Conservation (phyloP, 2,888 invertebrate genomes). For the Sphecodes monilicornis region DNA sequence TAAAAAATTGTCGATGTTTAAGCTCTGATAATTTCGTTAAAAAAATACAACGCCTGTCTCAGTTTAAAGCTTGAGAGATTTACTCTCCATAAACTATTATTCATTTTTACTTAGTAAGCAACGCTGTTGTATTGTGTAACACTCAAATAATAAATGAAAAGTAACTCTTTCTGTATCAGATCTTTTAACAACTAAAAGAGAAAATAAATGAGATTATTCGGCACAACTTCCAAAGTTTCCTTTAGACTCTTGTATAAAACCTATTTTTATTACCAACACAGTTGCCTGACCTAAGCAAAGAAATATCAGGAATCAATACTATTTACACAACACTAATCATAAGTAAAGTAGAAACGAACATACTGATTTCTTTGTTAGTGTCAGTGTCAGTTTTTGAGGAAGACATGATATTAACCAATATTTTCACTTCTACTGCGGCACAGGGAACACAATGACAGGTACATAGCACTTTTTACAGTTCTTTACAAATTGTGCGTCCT, state of each 20-base stretch:
- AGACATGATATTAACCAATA: slow-evolving; percentile 73
- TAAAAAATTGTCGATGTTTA: too few species aligned
- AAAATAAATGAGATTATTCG: too few species aligned
- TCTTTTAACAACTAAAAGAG: too few species aligned
- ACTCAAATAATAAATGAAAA: too few species aligned
- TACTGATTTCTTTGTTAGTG: slow-evolving; percentile 24
- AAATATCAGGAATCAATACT: background rate
- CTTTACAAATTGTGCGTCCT: slow-evolving; percentile 13
- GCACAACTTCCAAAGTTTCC: background rate
- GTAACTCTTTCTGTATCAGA: too few species aligned
- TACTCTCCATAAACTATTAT: too few species aligned
- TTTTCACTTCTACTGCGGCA: slow-evolving; percentile 79
- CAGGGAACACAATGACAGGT: slow-evolving; percentile 81
- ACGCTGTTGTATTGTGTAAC: too few species aligned
- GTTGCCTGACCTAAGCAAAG: background rate
- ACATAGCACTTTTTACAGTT: slow-evolving; percentile 61
- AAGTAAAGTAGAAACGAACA: background rate
- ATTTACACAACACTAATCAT: background rate
- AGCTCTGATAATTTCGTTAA: too few species aligned
- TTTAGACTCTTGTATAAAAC: background rate
- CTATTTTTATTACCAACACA: background rate
- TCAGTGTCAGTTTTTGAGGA: slow-evolving; percentile 23
- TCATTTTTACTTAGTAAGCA: too few species aligned
- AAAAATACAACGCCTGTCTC: too few species aligned
- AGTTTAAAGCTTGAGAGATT: too few species aligned